These are phyloP conservation scores for Hucho hucho DNA, from an alignment of 2,113 vertebrate genomes.

Conservation along the genomic window DNA sequence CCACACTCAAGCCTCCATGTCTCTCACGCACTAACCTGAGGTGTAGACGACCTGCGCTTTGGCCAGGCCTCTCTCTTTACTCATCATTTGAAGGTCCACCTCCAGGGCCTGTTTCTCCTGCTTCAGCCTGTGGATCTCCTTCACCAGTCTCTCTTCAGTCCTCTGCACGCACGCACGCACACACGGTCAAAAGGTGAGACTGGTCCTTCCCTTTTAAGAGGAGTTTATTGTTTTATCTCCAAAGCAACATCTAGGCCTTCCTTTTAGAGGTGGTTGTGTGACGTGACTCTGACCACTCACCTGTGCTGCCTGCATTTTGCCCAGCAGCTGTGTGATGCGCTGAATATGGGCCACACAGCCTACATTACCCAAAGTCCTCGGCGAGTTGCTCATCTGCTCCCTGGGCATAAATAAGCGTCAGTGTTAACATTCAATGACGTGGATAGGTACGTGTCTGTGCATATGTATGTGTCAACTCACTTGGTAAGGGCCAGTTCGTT, in stretches of 20 bases:
- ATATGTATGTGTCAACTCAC: slow-evolving; percentile 38
- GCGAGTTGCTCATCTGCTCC: slow-evolving; percentile 73
- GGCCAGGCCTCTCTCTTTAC: slow-evolving; percentile 81
- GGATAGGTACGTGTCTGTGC: not conserved
- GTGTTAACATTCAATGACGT: not conserved
- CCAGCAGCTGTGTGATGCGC: slow-evolving; percentile 76
- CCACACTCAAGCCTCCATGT: too few relatives aligned
- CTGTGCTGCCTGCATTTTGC: slow-evolving; percentile 77
- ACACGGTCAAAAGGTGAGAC: not conserved
- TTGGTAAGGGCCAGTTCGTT: slow-evolving; percentile 77
- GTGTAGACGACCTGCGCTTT: slow-evolving; percentile 71
- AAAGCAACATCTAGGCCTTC: not conserved
- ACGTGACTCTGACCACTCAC: slow-evolving; percentile 46
- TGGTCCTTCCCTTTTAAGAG: too few relatives aligned
- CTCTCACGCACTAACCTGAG: slow-evolving; percentile 70
- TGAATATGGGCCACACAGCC: slow-evolving; percentile 62
- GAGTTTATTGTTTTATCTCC: not conserved
- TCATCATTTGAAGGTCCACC: slow-evolving; percentile 82
- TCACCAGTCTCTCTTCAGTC: slow-evolving; percentile 75
- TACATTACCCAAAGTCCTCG: slow-evolving; percentile 51
- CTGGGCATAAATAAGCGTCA: slow-evolving; percentile 61
- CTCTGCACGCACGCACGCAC: slow-evolving; percentile 68
- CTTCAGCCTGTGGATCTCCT: slow-evolving; percentile 78
- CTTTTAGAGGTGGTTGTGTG: not conserved
- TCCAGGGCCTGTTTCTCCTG: slow-evolving; percentile 87